phyloP scores from a whole-genome alignment of 2,113 vertebrate genomes.

The Oxyura jamaicensis region DNA sequence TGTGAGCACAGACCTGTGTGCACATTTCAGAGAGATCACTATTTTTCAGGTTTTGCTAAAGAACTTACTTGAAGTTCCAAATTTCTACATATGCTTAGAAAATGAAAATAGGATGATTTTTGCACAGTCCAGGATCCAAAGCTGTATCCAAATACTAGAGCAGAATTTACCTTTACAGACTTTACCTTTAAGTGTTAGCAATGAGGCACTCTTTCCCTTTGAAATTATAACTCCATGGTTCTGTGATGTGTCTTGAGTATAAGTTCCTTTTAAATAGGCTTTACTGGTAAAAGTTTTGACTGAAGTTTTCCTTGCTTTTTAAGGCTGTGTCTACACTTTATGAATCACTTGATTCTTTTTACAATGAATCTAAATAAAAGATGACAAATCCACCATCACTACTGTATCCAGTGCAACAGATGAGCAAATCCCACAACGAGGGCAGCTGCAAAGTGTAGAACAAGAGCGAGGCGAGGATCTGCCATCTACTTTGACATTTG shows the following conservation, averaged over 20 bases:
- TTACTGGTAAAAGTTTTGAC: background rate
- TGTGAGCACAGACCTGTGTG: too few relatives aligned
- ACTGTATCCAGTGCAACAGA: background rate
- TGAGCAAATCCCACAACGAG: background rate
- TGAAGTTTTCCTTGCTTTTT: slow-evolving; percentile 38
- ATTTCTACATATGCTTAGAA: too few relatives aligned
- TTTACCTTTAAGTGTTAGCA: background rate
- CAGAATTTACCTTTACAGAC: too few relatives aligned
- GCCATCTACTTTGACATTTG: background rate
- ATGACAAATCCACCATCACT: background rate
- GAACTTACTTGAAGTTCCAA: too few relatives aligned
- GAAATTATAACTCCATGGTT: background rate
- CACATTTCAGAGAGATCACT: too few relatives aligned
- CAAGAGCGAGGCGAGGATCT: background rate
- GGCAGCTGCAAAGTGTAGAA: background rate
- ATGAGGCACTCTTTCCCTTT: background rate
- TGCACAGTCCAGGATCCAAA: too few relatives aligned
- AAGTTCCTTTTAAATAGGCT: background rate
- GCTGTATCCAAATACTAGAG: too few relatives aligned
- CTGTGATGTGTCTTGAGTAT: background rate
- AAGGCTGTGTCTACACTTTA: slow-evolving; percentile 65
- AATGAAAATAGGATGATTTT: too few relatives aligned
- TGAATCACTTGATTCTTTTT: slow-evolving; percentile 45
- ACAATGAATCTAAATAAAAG: slow-evolving; percentile 27
- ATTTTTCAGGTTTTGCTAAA: too few relatives aligned